Evolutionary conservation across 2,797 vertebrate genomes (phyloP).

Genomic region (Sebastes nivosus): DNA sequence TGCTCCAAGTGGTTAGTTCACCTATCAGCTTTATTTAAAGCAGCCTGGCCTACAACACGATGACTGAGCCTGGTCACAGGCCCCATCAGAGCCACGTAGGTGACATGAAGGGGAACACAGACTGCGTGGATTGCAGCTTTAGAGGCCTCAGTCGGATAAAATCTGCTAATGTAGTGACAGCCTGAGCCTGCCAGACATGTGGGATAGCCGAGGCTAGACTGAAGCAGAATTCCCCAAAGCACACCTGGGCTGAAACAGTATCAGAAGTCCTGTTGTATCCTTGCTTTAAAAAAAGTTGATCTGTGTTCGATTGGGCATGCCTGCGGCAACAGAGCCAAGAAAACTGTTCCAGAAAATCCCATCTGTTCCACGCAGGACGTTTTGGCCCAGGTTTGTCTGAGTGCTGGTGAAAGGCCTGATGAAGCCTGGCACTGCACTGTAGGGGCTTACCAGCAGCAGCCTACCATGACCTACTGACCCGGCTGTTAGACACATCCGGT

Average conservation of each 20-base stretch:
- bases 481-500: constrained; percentile 33
- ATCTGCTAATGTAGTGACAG: constrained; percentile 37
- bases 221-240: constrained; percentile 11
- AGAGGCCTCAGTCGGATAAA: constrained; percentile 49
- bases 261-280: neutral
- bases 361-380: constrained; percentile 43
- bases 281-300: constrained; percentile 11
- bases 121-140: constrained; percentile 34
- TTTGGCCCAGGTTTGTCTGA: constrained; percentile 49
- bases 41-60: constrained; percentile 19
- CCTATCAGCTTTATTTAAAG: constrained; percentile 38
- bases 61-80: constrained; percentile 18
- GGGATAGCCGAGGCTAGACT: constrained; percentile 22
- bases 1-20: constrained; percentile 13
- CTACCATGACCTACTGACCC: constrained; percentile 42
- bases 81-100: constrained; percentile 31
- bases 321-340: constrained; percentile 21
- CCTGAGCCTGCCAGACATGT: constrained; percentile 12
- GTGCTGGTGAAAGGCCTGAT: constrained; percentile 66
- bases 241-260: constrained; percentile 15
- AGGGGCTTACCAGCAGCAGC: constrained; percentile 42
- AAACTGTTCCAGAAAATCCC: constrained; percentile 45
- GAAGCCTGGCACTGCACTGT: constrained; percentile 66
- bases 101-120: constrained; percentile 34
- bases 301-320: constrained; percentile 40